phyloP scores from a whole-genome alignment of 2,113 vertebrate species.

The Colistium nudipinnis region DNA sequence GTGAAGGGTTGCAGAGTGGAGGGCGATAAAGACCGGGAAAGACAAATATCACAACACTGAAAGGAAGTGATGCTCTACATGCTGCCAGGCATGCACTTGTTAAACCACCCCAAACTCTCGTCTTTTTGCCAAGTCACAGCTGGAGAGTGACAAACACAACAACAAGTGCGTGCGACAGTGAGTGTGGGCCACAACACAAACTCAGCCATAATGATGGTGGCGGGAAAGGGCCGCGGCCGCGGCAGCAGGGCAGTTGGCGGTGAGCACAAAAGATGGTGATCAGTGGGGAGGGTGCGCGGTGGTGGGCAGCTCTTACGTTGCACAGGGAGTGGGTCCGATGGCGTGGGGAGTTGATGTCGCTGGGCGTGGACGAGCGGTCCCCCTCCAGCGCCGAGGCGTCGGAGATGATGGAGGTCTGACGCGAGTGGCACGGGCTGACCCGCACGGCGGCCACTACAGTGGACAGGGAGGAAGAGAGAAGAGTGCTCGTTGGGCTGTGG shows the following conservation, averaged over 20 bases:
- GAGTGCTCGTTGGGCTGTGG: constrained; percentile 44
- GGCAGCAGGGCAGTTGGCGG: constrained; percentile 24
- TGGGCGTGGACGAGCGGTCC: constrained; percentile 95
- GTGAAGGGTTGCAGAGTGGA: constrained; percentile 26
- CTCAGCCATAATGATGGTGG: constrained; percentile 52
- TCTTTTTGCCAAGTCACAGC: constrained; percentile 36
- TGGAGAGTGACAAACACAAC: constrained; percentile 42
- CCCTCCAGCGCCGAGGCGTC: constrained; percentile 92
- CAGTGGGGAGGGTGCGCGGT: constrained; percentile 38
- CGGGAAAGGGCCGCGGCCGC: constrained; percentile 27
- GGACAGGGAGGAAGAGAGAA: constrained; percentile 53
- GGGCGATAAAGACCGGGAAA: constrained; percentile 28
- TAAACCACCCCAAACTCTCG: constrained; percentile 33
- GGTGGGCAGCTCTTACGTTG: constrained; percentile 90
- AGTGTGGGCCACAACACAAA: constrained; percentile 32
- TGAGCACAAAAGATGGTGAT: constrained; percentile 41
- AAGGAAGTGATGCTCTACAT: constrained; percentile 43
- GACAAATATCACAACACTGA: constrained; percentile 44
- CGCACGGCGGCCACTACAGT: constrained; percentile 87
- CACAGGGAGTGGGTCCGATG: constrained; percentile 99
- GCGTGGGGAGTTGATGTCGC: constrained; percentile 97
- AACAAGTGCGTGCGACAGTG: constrained; percentile 36
- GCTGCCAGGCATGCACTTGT: constrained; percentile 57
- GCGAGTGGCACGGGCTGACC: constrained; percentile 95
- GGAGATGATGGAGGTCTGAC: constrained; percentile 95